Conservation (phyloP, 2,797 vertebrate species). For the Chrosomus eos region DNA sequence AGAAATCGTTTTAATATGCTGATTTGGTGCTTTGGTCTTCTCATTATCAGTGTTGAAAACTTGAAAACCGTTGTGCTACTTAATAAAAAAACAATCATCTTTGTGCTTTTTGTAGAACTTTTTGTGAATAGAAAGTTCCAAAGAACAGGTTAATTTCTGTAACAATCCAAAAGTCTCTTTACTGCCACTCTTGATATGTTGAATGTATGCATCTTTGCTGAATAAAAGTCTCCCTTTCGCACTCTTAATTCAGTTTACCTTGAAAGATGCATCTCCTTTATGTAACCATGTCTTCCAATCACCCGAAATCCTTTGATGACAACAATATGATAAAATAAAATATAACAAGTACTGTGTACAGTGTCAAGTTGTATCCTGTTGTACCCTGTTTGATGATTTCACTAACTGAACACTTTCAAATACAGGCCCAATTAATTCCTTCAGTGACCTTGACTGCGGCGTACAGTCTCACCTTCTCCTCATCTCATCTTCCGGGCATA, state of each 20-base stretch:
- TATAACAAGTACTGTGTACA: background rate
- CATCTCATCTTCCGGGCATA: conserved; percentile 39
- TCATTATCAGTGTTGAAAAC: too few relatives aligned
- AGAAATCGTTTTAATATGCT: background rate
- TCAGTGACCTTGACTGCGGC: conserved; percentile 36
- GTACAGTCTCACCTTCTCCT: background rate
- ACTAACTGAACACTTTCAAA: background rate
- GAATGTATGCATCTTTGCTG: background rate
- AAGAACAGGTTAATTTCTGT: background rate
- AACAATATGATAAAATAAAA: background rate
- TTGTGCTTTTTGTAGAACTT: too few relatives aligned
- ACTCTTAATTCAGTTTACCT: too few relatives aligned
- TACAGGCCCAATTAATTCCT: conserved; percentile 5
- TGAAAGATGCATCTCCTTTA: background rate
- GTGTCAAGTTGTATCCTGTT: background rate
- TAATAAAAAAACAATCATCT: too few relatives aligned
- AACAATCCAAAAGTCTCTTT: background rate
- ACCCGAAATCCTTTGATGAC: background rate
- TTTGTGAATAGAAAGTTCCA: background rate
- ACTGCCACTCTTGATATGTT: background rate
- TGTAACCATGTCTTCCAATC: background rate
- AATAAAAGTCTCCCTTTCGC: background rate
- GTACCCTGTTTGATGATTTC: background rate
- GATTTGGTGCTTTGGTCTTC: background rate
- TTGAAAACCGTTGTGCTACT: too few relatives aligned